These are phyloP conservation scores for Babyrousa celebensis DNA, from an alignment of 2,797 vertebrate species.

Conservation along the genomic window DNA sequence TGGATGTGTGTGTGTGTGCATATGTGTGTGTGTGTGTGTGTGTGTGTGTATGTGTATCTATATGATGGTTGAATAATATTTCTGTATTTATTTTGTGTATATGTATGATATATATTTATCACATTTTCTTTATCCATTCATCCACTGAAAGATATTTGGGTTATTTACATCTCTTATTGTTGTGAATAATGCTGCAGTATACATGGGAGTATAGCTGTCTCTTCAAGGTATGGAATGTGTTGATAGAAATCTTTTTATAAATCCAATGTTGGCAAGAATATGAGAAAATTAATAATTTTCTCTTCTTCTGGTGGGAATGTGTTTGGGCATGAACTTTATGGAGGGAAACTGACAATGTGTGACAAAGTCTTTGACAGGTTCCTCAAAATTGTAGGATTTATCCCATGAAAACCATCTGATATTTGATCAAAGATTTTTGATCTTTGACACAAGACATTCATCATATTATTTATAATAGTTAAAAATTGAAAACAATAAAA, in stretches of 20 bases:
- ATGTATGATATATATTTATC: no score
- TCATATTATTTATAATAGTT: constrained; percentile 21
- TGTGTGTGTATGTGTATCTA: background rate
- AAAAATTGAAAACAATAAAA: constrained; percentile 8
- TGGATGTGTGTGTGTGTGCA: background rate
- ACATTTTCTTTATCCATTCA: background rate
- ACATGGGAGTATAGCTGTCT: background rate
- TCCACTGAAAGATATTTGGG: background rate
- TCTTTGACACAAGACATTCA: background rate
- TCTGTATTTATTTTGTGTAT: no score
- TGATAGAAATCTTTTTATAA: background rate
- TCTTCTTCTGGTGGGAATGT: background rate
- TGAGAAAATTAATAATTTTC: background rate
- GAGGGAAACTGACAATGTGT: background rate
- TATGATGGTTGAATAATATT: no score
- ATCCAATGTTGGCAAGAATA: background rate
- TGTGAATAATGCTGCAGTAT: background rate
- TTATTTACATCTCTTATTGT: background rate
- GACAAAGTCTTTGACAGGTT: constrained; percentile 6
- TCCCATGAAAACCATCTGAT: background rate
- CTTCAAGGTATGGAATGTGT: background rate
- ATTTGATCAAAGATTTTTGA: constrained; percentile 38
- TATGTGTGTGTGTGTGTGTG: no score
- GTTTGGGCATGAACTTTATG: background rate
- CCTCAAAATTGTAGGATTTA: background rate